Evolutionary conservation across 1,140 invertebrate species (phyloP).

Genomic region (Euborellia annulipes): DNA sequence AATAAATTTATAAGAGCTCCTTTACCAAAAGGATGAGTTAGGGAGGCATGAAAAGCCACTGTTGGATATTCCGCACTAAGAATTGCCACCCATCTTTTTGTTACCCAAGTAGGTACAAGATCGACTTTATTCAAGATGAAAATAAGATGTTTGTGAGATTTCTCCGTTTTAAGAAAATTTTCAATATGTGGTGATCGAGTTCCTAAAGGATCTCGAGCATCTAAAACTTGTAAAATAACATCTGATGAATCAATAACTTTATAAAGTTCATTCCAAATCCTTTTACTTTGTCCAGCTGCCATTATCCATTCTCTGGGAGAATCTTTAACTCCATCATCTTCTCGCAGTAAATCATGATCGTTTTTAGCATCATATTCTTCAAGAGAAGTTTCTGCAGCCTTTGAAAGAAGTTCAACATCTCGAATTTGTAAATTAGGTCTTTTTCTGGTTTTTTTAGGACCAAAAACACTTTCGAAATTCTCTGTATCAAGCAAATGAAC

Average conservation of each 20-base stretch:
- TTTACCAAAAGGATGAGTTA: conserved; percentile 98
- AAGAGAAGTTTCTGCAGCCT: conserved; percentile 47
- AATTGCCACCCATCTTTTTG: conserved; percentile 87
- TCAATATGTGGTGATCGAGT: conserved; percentile 88
- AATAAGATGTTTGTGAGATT: conserved; percentile 86
- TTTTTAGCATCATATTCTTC: conserved; percentile 62
- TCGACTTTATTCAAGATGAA: conserved; percentile 93
- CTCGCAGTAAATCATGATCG: conserved; percentile 66
- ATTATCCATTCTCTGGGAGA: conserved; percentile 71
- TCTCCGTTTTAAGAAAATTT: conserved; percentile 76
- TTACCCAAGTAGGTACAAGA: conserved; percentile 93
- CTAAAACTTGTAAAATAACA: conserved; percentile 85
- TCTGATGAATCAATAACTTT: conserved; percentile 99
- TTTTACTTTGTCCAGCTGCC: conserved; percentile 83
- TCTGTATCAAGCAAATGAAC: conserved; percentile 94
- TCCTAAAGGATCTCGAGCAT: conserved; percentile 89
- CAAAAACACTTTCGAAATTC: conserved; percentile 87
- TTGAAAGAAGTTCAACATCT: conserved; percentile 52
- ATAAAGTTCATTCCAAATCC: conserved; percentile 99
- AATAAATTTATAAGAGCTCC: conserved; percentile 92
- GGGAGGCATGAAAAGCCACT: conserved; percentile 92
- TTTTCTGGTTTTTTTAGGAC: conserved; percentile 84
- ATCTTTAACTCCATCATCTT: conserved; percentile 64
- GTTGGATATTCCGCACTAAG: conserved; percentile 92
- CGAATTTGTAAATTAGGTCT: conserved; percentile 65